Conservation (phyloP, 2,797 vertebrate genomes). For the Balearica regulorum region DNA sequence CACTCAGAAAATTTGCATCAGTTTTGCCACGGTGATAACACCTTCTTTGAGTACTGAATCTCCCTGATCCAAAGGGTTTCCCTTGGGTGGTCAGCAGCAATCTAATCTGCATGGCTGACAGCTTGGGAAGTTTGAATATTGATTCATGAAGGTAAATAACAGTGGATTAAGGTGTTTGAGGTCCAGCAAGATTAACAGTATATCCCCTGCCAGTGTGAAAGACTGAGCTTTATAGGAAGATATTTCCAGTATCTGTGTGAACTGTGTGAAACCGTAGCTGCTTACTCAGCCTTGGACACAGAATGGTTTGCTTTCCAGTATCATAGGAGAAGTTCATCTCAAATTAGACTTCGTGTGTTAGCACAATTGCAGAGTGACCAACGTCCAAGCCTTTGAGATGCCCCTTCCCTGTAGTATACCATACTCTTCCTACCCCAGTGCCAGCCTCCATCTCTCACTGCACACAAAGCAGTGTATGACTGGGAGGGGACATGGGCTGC, state of each 20-base stretch:
- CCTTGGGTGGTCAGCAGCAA: neutral
- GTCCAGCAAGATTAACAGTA: neutral
- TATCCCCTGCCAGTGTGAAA: neutral
- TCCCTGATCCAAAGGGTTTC: neutral
- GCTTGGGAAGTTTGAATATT: neutral
- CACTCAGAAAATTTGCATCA: neutral
- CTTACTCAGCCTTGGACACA: neutral
- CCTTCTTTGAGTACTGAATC: neutral
- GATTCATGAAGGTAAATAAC: neutral
- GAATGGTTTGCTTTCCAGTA: conserved; percentile 3
- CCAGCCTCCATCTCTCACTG: neutral
- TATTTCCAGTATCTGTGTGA: neutral
- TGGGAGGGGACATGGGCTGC: neutral
- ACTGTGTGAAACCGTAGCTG: neutral
- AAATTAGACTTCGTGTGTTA: neutral
- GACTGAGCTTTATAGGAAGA: neutral
- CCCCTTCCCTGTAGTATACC: neutral
- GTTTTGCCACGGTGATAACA: neutral
- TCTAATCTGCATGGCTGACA: neutral
- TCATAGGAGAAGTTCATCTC: neutral
- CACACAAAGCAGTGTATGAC: neutral
- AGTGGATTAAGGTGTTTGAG: neutral
- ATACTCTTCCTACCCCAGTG: neutral
- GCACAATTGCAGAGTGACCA: neutral
- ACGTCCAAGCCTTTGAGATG: neutral